A percentile compares a stretch with the other conserved stretches of the same genome.
phyloP scores from a whole-genome alignment of 2,113 vertebrate genomes.

The Xiphophorus hellerii region DNA sequence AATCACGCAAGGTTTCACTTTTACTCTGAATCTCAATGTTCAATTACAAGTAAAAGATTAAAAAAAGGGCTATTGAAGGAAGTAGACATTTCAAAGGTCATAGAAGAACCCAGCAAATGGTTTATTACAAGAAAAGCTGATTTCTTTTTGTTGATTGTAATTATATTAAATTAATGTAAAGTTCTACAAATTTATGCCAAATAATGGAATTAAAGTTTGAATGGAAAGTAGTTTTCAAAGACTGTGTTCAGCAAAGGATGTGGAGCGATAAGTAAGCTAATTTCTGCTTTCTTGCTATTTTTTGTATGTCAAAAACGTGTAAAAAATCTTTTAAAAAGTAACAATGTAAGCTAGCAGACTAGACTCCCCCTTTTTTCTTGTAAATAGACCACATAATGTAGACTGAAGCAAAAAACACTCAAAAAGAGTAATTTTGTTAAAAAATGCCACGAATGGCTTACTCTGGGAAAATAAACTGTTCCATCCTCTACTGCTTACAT shows the following conservation, averaged over 20 bases:
- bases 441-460: conserved; percentile 4
- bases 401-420: too few species aligned
- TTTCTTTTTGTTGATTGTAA: not conserved
- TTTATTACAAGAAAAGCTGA: conserved; percentile 2
- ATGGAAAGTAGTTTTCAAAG: too few species aligned
- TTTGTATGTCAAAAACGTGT: not conserved
- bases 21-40: conserved; percentile 53
- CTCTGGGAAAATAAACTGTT: not conserved
- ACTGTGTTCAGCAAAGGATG: not conserved
- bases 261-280: too few species aligned
- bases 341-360: not conserved
- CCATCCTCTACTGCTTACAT: not conserved
- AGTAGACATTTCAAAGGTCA: not conserved
- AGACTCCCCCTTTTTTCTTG: not conserved
- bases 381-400: not conserved
- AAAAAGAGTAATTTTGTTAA: not conserved
- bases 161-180: not conserved
- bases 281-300: not conserved
- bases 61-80: not conserved
- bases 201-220: too few species aligned
- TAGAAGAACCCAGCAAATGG: not conserved
- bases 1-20: conserved; percentile 1
- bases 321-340: conserved; percentile 7
- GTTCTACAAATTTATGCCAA: not conserved
- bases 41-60: not conserved